These are phyloP conservation scores for Drosophila setosimentum DNA, from an alignment of 2,888 invertebrate species.

Conservation along the genomic window DNA sequence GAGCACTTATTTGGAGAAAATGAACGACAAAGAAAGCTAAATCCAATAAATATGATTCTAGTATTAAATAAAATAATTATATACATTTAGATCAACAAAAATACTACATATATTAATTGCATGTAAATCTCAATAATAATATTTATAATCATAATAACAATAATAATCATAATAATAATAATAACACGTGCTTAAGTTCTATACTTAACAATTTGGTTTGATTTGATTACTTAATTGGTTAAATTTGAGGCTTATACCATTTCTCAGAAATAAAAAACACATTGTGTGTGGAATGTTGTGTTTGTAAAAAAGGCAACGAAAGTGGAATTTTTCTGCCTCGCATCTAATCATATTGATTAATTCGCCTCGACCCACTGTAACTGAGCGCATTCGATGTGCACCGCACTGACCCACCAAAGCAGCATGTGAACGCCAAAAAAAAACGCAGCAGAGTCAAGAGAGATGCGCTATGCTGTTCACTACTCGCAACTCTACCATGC, in stretches of 20 bases:
- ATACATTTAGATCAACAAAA: background rate
- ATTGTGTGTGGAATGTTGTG: background rate
- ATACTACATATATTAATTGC: background rate
- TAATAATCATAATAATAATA: background rate
- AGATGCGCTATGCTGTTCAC: slow-evolving; percentile 6
- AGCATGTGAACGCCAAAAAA: slow-evolving; percentile 58
- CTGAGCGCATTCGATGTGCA: slow-evolving; percentile 35
- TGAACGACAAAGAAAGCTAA: background rate
- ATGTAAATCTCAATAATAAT: background rate
- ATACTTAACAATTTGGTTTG: background rate
- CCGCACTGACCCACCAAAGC: slow-evolving; percentile 51
- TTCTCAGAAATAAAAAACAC: background rate
- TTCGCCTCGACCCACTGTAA: slow-evolving; percentile 44
- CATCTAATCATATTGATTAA: background rate
- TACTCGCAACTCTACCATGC: background rate
- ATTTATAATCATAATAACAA: background rate
- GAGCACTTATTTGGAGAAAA: background rate
- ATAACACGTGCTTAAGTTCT: background rate
- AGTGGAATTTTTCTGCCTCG: background rate
- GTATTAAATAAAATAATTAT: background rate
- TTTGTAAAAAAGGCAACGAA: background rate
- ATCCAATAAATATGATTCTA: background rate
- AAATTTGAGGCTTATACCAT: background rate
- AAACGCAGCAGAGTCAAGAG: slow-evolving; percentile 11
- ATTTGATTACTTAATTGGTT: background rate